These are phyloP conservation scores for Platichthys stellatus DNA, from an alignment of 2,113 vertebrate genomes.

Conservation along the genomic window DNA sequence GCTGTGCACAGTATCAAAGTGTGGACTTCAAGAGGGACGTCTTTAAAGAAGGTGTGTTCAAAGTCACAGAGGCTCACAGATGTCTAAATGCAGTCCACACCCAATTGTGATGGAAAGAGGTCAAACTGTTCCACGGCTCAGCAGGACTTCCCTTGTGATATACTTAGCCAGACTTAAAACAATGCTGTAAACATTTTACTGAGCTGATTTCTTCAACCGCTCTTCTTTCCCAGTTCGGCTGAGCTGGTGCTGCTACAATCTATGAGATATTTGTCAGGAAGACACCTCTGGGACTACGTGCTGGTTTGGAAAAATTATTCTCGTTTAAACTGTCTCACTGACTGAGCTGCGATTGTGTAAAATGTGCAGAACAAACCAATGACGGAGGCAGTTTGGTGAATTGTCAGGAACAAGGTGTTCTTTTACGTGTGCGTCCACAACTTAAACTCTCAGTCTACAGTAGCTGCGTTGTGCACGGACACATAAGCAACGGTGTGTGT, in stretches of 20 bases:
- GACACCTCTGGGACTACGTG: not conserved
- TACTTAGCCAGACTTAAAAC: slow-evolving; percentile 29
- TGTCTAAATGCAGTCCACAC: slow-evolving; percentile 47
- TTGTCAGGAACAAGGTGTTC: not conserved
- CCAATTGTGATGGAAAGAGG: slow-evolving; percentile 46
- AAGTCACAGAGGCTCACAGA: slow-evolving; percentile 36
- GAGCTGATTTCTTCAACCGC: slow-evolving; percentile 1
- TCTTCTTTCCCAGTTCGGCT: slow-evolving; percentile 27
- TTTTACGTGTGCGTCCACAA: not conserved
- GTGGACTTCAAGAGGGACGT: slow-evolving; percentile 21
- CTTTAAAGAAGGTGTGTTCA: slow-evolving; percentile 35
- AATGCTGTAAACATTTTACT: slow-evolving; percentile 41
- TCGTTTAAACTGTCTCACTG: slow-evolving; percentile 4
- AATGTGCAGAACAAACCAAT: slow-evolving; percentile 24
- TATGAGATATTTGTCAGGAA: slow-evolving; percentile 3
- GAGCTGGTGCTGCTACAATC: not conserved
- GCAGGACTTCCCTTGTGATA: slow-evolving; percentile 41
- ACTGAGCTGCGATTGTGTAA: slow-evolving; percentile 15
- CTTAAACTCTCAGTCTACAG: not conserved
- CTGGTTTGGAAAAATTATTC: slow-evolving; percentile 23
- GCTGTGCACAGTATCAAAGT: slow-evolving; percentile 12
- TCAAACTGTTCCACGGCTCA: slow-evolving; percentile 31
- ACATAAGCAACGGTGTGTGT: not conserved
- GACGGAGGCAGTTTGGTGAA: slow-evolving; percentile 22
- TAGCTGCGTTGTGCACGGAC: not conserved